Conservation (phyloP, 2,888 invertebrate species). For the Liopterus haemorrhoidalis region DNA sequence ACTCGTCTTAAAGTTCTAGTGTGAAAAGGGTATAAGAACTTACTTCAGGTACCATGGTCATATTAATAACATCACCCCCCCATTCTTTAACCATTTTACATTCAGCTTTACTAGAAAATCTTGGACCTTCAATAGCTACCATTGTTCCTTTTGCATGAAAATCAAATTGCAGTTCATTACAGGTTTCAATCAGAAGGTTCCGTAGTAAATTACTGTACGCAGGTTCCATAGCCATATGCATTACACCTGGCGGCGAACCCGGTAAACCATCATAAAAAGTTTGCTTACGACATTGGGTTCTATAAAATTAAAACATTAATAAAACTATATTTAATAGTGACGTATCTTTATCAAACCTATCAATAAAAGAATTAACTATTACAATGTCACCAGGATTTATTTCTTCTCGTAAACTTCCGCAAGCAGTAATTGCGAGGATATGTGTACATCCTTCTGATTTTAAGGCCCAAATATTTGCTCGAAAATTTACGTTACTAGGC, state of each 20-base stretch:
- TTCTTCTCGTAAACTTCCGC: slow-evolving; percentile 83
- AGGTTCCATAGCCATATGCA: slow-evolving; percentile 89
- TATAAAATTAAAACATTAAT: slow-evolving; percentile 38
- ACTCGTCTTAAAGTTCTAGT: too few species aligned
- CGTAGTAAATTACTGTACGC: slow-evolving; percentile 76
- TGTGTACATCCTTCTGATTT: slow-evolving; percentile 84
- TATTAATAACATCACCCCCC: slow-evolving; percentile 90
- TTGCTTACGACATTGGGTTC: slow-evolving; percentile 59
- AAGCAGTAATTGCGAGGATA: slow-evolving; percentile 87
- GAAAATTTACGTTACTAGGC: slow-evolving; percentile 88
- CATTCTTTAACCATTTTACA: slow-evolving; percentile 79
- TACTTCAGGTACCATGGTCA: slow-evolving; percentile 97
- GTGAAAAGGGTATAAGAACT: too few species aligned
- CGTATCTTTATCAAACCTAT: slow-evolving; percentile 53
- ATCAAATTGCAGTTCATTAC: slow-evolving; percentile 49
- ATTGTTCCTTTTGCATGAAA: slow-evolving; percentile 63
- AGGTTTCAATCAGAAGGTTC: slow-evolving; percentile 60
- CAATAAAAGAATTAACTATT: slow-evolving; percentile 80
- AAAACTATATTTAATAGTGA: too few species aligned
- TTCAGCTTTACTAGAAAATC: slow-evolving; percentile 90
- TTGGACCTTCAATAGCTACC: slow-evolving; percentile 81
- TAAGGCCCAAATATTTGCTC: slow-evolving; percentile 94
- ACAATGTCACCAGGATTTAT: slow-evolving; percentile 86
- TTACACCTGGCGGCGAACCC: slow-evolving; percentile 64
- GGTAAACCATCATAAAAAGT: slow-evolving; percentile 82